Conservation (phyloP, 2,113 vertebrate genomes). For the Gambusia holbrooki region DNA sequence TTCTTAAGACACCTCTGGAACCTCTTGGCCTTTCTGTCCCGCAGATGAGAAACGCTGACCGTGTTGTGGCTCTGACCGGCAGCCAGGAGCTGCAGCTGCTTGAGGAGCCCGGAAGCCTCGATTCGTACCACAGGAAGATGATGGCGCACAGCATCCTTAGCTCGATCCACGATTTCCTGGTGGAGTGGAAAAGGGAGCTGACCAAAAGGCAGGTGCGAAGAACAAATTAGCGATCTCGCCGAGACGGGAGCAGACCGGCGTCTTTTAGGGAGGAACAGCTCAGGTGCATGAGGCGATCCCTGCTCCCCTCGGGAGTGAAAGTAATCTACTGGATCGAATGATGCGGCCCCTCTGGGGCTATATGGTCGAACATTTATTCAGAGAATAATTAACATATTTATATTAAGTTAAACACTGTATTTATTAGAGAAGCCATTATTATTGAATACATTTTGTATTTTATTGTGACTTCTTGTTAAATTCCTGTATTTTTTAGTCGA, state of each 20-base stretch:
- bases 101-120: constrained; percentile 35
- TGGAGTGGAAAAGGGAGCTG: constrained; percentile 64
- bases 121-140: constrained; percentile 75
- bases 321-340: not conserved
- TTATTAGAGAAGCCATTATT: constrained; percentile 41
- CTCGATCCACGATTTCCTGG: constrained; percentile 79
- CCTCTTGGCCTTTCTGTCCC: constrained; percentile 2
- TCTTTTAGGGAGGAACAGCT: not conserved
- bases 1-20: not conserved
- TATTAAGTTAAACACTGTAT: constrained; percentile 35
- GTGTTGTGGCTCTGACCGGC: constrained; percentile 45
- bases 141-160: constrained; percentile 78
- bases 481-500: not conserved
- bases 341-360: not conserved
- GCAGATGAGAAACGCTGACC: constrained; percentile 72
- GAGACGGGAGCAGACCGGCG: not conserved
- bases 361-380: not conserved
- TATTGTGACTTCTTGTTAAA: not conserved
- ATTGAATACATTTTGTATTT: not conserved
- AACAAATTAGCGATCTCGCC: not conserved
- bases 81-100: constrained; percentile 53
- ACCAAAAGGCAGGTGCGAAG: not conserved
- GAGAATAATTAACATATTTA: constrained; percentile 63
- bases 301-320: not conserved
- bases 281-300: not conserved